These are phyloP conservation scores for Margarornis squamiger DNA, from an alignment of 2,797 vertebrate genomes.

Conservation along the genomic window DNA sequence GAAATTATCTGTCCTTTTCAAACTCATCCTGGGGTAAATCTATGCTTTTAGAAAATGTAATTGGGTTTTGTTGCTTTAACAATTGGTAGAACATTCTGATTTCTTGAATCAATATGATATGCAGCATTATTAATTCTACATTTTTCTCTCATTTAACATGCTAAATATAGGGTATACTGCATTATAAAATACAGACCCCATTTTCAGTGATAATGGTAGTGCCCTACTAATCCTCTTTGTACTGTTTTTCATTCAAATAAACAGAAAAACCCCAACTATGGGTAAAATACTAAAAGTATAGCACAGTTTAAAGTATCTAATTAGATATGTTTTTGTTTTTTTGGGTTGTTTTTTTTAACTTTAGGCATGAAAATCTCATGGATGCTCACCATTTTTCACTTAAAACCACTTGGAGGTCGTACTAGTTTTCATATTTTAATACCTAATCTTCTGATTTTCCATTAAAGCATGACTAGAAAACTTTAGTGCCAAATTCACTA, in stretches of 20 bases:
- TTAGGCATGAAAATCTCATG: background rate
- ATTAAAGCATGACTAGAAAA: background rate
- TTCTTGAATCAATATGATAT: background rate
- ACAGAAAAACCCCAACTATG: background rate
- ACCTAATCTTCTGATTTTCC: background rate
- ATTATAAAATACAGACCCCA: background rate
- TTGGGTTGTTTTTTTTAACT: background rate
- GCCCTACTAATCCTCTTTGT: background rate
- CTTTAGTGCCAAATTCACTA: background rate
- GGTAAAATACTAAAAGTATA: slow-evolving; percentile 12
- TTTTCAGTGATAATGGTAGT: slow-evolving; percentile 6
- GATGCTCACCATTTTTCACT: background rate
- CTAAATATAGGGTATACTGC: background rate
- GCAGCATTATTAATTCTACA: background rate
- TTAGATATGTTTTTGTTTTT: background rate
- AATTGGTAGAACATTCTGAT: background rate
- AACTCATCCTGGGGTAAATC: background rate
- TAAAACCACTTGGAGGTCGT: background rate
- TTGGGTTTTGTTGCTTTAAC: background rate
- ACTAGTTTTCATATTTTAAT: background rate
- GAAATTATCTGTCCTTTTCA: background rate
- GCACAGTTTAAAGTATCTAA: slow-evolving; percentile 24
- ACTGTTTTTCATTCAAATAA: slow-evolving; percentile 19
- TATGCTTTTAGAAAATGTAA: background rate
- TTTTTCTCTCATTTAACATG: background rate